Evolutionary conservation across 2,888 invertebrate species (phyloP), one percentile per base, ranked within the genome.

Genomic region (Fabriciana adippe): DNA sequence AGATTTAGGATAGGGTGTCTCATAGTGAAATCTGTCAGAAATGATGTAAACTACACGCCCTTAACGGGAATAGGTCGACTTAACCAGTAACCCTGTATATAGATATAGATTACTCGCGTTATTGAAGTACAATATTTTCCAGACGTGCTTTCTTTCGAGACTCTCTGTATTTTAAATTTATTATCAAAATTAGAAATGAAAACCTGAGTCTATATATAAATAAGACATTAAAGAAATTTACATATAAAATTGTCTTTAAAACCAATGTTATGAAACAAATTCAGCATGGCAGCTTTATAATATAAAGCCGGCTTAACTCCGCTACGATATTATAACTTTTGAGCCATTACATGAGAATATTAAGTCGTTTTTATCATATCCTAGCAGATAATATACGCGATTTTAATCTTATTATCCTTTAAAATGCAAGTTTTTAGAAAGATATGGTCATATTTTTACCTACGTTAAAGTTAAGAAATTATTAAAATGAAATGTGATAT

Each of bases 251-350:
- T 57, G 57, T 26, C 21, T 57, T 47, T 47, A 47, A 57, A 57
- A 47, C 47, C 57, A 57, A 57, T 57, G 57, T 57, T 57, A 57
- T 47, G 57, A 47, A 47, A 57, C 57, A 47, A 57, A 57, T 47
- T 26, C 57, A 57, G 57, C 26, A 57, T 57, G 47, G 47, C 57
- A 47, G 57, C 47, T 47, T 21, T 57, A 57, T 57, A 57, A 47
- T 47, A 57, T 47, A 57, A 47, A 47, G 21, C 57, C 57, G 57
- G 57, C 47, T 57, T 47, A 57, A 57, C 57, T 57, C 47, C 21
- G 57, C 57, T 47, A 47, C 57, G 47, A 59, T 59, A 45, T 57
- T 45, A 59, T 26, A 59, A 59, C 57, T 47, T 59, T 59, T 59
- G 47, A 59, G 57, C 47, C 57, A 48, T 59, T 48, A 59, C 57